Evolutionary conservation across 2,888 invertebrate genomes (phyloP), one percentile per base, ranked within the genome.

Genomic region (Philaethria dido): DNA sequence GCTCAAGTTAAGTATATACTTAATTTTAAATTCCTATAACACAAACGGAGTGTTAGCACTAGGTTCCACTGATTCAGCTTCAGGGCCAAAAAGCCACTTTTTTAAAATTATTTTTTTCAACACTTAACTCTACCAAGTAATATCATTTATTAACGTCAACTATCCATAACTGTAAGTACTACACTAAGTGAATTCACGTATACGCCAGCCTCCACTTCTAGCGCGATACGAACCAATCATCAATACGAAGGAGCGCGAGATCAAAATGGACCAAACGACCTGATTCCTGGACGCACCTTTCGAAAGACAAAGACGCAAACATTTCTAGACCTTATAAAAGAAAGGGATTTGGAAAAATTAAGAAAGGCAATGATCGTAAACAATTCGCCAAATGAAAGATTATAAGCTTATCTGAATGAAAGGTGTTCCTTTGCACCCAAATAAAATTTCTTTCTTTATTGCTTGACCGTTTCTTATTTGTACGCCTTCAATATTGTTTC

Each of bases 401-500:
- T 91, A 92, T 90, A n/a, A n/a, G 91, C 90, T 88, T 86, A 91
- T 90, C 86, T n/a, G 91, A 85, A 83, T 83, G 82, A n/a, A 88
- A 91, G 91, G 92, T 91, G 89, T 85, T 83, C 73, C 78, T 80
- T 79, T 74, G 80, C 72, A 69, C 72, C 80, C 77, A 83, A 86
- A 90, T 91, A 90, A 91, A 89, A 85, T 84, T 81, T 82, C 79
- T 78, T n/a, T 82, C 76, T 89, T 89, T 90, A 89, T 88, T 79
- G 72, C 72, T 77, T 78, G 76, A 83, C 88, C 86, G 86, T 81
- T 88, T 85, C 81, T 85, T 75, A 73, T 85, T 86, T 78, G 62
- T 70, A 63, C 52, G 50, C 61, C 66, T 71, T 70, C 75, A 73
- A 69, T 69, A 69, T 72, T 62, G 59, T 48, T 74, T n/a, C n/a